Evolutionary conservation across 2,888 invertebrate genomes (phyloP).

Genomic region (Halictus ligatus): DNA sequence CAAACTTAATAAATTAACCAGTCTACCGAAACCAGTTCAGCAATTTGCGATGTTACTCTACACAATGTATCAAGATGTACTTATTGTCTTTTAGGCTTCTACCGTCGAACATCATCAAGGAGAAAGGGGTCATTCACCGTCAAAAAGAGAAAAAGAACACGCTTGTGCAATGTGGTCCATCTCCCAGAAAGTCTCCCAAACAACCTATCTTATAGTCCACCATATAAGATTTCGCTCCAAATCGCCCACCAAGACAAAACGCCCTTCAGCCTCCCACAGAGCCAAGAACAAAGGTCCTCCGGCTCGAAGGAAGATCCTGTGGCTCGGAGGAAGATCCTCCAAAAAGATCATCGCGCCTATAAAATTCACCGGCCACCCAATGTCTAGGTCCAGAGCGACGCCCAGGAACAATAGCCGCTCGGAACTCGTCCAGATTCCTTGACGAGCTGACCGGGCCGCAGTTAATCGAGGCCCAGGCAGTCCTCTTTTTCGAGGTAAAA

Average conservation of each 20-base stretch:
- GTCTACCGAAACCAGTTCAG: neutral
- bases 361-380: neutral
- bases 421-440: slow-evolving; percentile 38
- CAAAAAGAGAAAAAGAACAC: neutral
- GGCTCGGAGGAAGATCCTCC: neutral
- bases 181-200: neutral
- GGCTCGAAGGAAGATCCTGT: neutral
- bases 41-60: neutral
- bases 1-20: neutral
- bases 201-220: neutral
- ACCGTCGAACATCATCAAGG: neutral
- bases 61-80: neutral
- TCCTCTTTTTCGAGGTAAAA: slow-evolving; percentile 54
- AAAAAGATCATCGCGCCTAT: neutral
- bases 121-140: neutral
- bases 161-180: neutral
- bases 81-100: too few species aligned
- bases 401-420: slow-evolving; percentile 16
- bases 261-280: neutral
- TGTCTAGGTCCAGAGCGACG: neutral
- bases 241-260: neutral
- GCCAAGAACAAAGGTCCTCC: neutral
- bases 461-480: slow-evolving; percentile 51
- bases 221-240: neutral
- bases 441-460: slow-evolving; percentile 30